Conservation (phyloP, 2,797 vertebrate species). For the Scolopax rusticola region DNA sequence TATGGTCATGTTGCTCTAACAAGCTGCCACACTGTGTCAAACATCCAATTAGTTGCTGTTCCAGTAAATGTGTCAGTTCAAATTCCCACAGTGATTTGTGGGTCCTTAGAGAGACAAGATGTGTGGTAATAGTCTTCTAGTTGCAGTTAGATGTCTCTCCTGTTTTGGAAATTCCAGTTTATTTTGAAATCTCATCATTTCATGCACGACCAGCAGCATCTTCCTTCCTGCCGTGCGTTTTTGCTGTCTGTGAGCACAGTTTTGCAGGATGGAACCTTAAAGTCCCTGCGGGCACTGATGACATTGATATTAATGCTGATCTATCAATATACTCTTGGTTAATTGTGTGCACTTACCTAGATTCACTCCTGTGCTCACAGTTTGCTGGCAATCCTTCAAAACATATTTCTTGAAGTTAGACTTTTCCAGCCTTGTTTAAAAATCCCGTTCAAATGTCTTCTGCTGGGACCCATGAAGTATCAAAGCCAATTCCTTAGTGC, state of each 20-base stretch:
- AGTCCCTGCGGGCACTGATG: not conserved
- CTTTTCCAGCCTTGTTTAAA: not conserved
- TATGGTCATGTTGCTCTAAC: not conserved
- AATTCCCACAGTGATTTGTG: not conserved
- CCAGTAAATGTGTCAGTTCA: not conserved
- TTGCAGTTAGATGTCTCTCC: not conserved
- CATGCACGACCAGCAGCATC: not conserved
- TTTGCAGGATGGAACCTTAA: not conserved
- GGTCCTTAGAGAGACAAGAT: not conserved
- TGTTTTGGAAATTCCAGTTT: not conserved
- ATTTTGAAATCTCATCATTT: not conserved
- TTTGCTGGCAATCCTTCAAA: not conserved
- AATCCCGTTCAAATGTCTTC: not conserved
- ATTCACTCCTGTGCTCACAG: not conserved
- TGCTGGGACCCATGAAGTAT: not conserved
- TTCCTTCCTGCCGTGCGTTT: not conserved
- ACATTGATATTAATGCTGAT: not conserved
- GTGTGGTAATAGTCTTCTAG: not conserved
- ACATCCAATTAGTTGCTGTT: not conserved
- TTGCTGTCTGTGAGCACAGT: not conserved
- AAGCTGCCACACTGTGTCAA: not conserved
- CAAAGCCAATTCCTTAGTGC: not conserved
- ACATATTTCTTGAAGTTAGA: not conserved
- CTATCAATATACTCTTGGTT: not conserved
- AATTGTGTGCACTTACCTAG: not conserved